phyloP scores from a whole-genome alignment of 2,113 vertebrate genomes.

The Tenebrosternarchus preto region DNA sequence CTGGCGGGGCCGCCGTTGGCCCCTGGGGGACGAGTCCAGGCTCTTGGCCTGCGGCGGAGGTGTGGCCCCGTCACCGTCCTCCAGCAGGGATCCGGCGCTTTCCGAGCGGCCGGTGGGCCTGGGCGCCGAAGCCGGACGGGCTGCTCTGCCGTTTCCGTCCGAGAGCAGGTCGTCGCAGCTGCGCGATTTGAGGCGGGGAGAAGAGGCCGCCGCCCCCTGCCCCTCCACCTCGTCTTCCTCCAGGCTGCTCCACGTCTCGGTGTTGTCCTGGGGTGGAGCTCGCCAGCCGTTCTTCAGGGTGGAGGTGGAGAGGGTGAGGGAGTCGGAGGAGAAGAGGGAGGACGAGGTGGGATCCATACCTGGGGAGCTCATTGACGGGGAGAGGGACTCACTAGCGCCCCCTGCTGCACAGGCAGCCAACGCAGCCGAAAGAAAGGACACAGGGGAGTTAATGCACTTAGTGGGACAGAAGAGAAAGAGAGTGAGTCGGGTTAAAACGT shows the following conservation, averaged over 20 bases:
- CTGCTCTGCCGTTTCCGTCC: slow-evolving; percentile 69
- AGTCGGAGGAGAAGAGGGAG: slow-evolving; percentile 78
- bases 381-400: slow-evolving; percentile 85
- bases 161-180: slow-evolving; percentile 79
- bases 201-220: slow-evolving; percentile 65
- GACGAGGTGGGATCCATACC: slow-evolving; percentile 75
- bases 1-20: slow-evolving; percentile 65
- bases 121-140: slow-evolving; percentile 68
- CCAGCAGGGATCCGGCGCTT: slow-evolving; percentile 80
- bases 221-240: slow-evolving; percentile 84
- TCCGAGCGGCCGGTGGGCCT: slow-evolving; percentile 76
- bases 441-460: slow-evolving; percentile 83
- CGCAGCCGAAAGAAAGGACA: slow-evolving; percentile 88
- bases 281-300: too few species aligned
- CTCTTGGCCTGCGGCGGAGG: slow-evolving; percentile 57
- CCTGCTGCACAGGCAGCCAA: slow-evolving; percentile 85
- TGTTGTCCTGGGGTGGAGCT: slow-evolving; percentile 83
- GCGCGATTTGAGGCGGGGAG: slow-evolving; percentile 77
- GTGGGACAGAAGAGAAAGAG: slow-evolving; percentile 66
- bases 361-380: slow-evolving; percentile 80
- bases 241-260: slow-evolving; percentile 87
- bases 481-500: slow-evolving; percentile 28
- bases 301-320: slow-evolving; percentile 73
- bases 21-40: slow-evolving; percentile 52
- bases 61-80: slow-evolving; percentile 68